A percentile compares a stretch with the other conserved stretches of the same genome.
Evolutionary conservation across 2,797 vertebrate genomes (phyloP).

Genomic region (Helicolenus hilgendorfi): DNA sequence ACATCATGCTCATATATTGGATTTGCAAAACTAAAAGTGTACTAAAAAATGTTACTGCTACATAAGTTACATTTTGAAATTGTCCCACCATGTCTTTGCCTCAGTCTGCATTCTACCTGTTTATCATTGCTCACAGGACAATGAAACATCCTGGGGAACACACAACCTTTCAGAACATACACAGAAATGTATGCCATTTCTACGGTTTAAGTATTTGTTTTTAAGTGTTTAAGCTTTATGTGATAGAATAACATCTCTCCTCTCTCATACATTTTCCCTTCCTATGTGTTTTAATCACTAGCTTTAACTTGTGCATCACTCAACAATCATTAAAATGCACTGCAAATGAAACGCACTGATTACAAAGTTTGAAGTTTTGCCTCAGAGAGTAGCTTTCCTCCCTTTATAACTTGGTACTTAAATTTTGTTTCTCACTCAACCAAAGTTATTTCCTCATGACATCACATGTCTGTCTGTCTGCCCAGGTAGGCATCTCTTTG

Average conservation of each 20-base stretch:
- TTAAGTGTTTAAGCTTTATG: neutral
- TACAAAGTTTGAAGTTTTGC: neutral
- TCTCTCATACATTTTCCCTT: neutral
- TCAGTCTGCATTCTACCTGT: neutral
- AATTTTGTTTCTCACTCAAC: neutral
- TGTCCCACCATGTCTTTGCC: neutral
- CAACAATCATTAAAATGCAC: neutral
- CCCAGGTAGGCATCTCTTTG: conserved; percentile 72
- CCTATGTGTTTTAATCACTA: neutral
- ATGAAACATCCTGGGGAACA: conserved; percentile 37
- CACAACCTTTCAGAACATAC: conserved; percentile 52
- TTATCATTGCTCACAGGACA: conserved; percentile 54
- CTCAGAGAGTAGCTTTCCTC: neutral
- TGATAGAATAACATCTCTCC: neutral
- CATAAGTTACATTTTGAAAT: neutral
- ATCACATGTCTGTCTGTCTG: neutral
- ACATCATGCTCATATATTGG: neutral
- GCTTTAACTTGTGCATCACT: neutral
- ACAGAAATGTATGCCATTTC: conserved; percentile 54
- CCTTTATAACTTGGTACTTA: neutral
- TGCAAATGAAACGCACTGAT: neutral
- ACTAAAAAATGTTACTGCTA: neutral
- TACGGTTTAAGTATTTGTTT: neutral
- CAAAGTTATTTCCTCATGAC: neutral
- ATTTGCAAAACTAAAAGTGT: neutral